Evolutionary conservation across 2,888 invertebrate genomes (phyloP), one percentile per base, ranked within the genome.

Genomic region (Falcaria lacertinaria): DNA sequence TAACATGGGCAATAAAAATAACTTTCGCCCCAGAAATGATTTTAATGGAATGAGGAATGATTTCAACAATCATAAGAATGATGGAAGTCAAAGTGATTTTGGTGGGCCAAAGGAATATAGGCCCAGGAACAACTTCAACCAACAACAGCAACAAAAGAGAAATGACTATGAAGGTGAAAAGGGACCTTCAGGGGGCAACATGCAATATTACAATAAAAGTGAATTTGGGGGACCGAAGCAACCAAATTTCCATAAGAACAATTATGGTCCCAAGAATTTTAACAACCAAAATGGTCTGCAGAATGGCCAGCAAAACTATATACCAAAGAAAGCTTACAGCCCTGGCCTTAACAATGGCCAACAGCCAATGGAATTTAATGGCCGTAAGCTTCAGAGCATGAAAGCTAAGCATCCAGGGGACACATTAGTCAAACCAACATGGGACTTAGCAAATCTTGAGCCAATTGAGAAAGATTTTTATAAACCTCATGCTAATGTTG

Each of bases 391-490:
- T 50, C 92, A 91, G 57, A 92, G 92, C 58, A 88, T 92, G 67
- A 92, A 92, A 69, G 92, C 93, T 0, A 94, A 94, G 67, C 93
- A 93, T 71, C 94, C 94, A 8, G 94, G 94, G 41, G 93, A 94
- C 53, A 91, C 91, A 56, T 80, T 95, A 50, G 90, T 92, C 13
- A 96, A 95, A 67, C 97, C 97, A 3, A 92, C 92, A 55, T 98
- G 98, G 98, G 96, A 97, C 57, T 64, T 93, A 55, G 61, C 75
- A 39, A 90, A 91, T 50, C 87, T 98, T 52, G 93, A 94, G 60
- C 94, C 95, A 7, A 97, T 98, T 72, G 91, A 95, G 60, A 98
- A 98, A 88, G 95, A 98, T 80, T 96, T 98, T 70, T 98, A 98
- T 76, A 91, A 93, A 54, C 96, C 97, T 34, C 95, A 96, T 75